A percentile compares a stretch with the other conserved stretches of the same genome.
Evolutionary conservation across 30 jellyfish, hydroid and myxozoan genomes (phyloP).

Genomic region (Aurelia coerulea): DNA sequence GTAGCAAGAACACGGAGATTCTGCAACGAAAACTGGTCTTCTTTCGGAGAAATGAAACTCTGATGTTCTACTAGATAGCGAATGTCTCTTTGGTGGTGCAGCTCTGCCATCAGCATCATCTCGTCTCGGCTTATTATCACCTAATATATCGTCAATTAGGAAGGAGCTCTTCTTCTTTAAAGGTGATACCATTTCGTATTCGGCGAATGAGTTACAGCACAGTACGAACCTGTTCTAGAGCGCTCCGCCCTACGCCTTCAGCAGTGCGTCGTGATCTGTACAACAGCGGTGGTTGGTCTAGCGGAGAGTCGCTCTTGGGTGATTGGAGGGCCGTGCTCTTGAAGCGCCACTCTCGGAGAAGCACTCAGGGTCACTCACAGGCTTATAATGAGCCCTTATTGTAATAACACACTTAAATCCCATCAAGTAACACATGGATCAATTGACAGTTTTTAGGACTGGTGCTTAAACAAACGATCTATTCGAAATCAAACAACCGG

Average conservation of each 20-base stretch:
- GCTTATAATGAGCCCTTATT: conserved; percentile 73
- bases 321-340: neutral
- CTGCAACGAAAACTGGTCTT: neutral
- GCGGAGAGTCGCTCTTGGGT: too few relatives aligned
- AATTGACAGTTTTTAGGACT: conserved; percentile 67
- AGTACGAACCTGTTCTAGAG: too few relatives aligned
- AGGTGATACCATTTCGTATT: neutral
- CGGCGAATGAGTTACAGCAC: too few relatives aligned
- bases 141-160: conserved; percentile 49
- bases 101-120: neutral
- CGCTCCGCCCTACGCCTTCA: too few relatives aligned
- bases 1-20: conserved; percentile 50
- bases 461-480: conserved; percentile 80
- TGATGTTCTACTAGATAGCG: neutral
- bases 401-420: conserved; percentile 75
- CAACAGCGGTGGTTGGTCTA: too few relatives aligned
- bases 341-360: conserved; percentile 59
- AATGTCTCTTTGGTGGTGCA: neutral
- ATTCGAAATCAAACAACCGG: conserved; percentile 70
- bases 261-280: too few relatives aligned
- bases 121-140: conserved; percentile 6
- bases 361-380: conserved; percentile 74
- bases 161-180: conserved; percentile 37
- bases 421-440: conserved; percentile 74
- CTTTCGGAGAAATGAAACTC: neutral